Evolutionary conservation across 2,888 invertebrate species (phyloP), one percentile per base, ranked within the genome.

Genomic region (Brachylomia viminalis): DNA sequence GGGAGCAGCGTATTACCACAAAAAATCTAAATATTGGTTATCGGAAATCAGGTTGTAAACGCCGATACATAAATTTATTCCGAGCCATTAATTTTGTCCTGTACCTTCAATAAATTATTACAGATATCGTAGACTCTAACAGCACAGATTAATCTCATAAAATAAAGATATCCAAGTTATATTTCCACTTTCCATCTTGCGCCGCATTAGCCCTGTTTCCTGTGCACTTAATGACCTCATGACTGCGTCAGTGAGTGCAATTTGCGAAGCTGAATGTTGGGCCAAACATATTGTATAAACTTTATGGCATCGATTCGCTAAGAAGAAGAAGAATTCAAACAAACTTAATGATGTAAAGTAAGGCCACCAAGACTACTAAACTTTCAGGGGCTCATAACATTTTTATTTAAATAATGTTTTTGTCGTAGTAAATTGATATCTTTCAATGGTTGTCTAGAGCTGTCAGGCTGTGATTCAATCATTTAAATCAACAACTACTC

Each of bases 321-420:
- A 38, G 15, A 61, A 61, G 59, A 23, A 33, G 13, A 62, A 45
- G 30, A 71, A n/a, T 45, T 77, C 47, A 62, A 80, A 66, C 33
- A 64, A 67, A 62, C 58, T 62, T 72, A 85, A 67, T 59, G 59
- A 79, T 70, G 69, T 64, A n/a, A n/a, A n/a, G n/a, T n/a, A n/a
- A n/a, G n/a, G n/a, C n/a, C n/a, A n/a, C n/a, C n/a, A n/a, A n/a
- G n/a, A n/a, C n/a, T n/a, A n/a, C n/a, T n/a, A n/a, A n/a, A n/a
- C n/a, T n/a, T n/a, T n/a, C n/a, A n/a, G n/a, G n/a, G n/a, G n/a
- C n/a, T n/a, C n/a, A n/a, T n/a, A n/a, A n/a, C n/a, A n/a, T n/a
- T n/a, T n/a, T n/a, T n/a, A n/a, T n/a, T n/a, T n/a, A n/a, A n/a
- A n/a, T n/a, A n/a, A n/a, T n/a, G n/a, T n/a, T n/a, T n/a, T n/a